Evolutionary conservation across 2,888 invertebrate genomes (phyloP).

Genomic region (Muschampia plurimacula): DNA sequence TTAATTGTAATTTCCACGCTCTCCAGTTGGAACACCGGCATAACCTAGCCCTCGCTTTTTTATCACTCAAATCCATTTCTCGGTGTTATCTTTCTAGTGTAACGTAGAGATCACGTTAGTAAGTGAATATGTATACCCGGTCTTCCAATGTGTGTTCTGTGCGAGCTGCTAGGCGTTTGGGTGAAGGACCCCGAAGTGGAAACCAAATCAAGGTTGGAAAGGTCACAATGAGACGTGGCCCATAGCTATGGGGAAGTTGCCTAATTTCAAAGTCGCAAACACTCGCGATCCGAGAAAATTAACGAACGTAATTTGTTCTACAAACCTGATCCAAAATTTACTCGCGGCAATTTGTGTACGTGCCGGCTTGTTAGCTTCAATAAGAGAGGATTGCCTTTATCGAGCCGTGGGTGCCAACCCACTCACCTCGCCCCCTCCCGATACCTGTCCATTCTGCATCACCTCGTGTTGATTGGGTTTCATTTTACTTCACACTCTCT

Average conservation of each 20-base stretch:
- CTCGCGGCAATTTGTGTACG: constrained; percentile 67
- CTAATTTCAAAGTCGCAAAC: constrained; percentile 59
- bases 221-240: constrained; percentile 91
- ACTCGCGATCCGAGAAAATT: constrained; percentile 65
- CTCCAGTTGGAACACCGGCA: constrained; percentile 80
- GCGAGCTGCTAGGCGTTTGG: constrained; percentile 77
- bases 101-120: constrained; percentile 39
- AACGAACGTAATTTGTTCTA: constrained; percentile 60
- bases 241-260: constrained; percentile 78
- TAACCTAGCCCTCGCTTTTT: constrained; percentile 57
- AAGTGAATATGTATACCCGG: constrained; percentile 54
- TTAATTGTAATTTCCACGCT: constrained; percentile 71
- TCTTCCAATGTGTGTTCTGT: constrained; percentile 68
- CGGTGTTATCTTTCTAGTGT: constrained; percentile 44
- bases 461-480: constrained; percentile 65
- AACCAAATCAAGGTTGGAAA: constrained; percentile 93
- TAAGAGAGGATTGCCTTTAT: constrained; percentile 68
- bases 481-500: constrained; percentile 70
- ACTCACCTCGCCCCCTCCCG: constrained; percentile 66
- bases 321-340: constrained; percentile 54
- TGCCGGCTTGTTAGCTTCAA: constrained; percentile 75
- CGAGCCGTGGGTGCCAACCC: constrained; percentile 85
- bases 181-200: constrained; percentile 89
- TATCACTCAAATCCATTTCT: constrained; percentile 39
- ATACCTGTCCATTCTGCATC: constrained; percentile 67